These are phyloP conservation scores for Dyspetes luteomarginatus DNA, from an alignment of 2,888 invertebrate genomes.

Conservation along the genomic window DNA sequence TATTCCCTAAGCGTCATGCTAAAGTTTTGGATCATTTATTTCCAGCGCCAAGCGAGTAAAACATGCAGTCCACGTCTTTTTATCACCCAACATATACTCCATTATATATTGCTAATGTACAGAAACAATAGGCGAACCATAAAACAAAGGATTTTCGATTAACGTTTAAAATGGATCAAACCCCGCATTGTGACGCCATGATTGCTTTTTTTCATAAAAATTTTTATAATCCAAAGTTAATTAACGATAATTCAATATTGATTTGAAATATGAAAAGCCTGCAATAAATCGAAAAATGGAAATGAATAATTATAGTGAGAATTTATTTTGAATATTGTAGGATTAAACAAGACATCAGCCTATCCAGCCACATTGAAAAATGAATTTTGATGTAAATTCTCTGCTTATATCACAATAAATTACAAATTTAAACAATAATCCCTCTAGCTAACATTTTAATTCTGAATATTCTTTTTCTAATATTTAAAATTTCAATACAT, in stretches of 20 bases:
- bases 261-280: background rate
- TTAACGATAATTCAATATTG: background rate
- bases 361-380: no score
- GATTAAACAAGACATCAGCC: no score
- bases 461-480: no score
- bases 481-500: no score
- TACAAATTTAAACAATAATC: background rate
- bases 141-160: slow-evolving; percentile 24
- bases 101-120: slow-evolving; percentile 7
- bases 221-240: background rate
- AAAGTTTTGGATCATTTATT: slow-evolving; percentile 32
- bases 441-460: background rate
- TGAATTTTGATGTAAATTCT: no score
- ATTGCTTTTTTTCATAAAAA: slow-evolving; percentile 3
- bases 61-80: background rate
- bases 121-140: background rate
- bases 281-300: no score
- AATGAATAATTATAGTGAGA: no score
- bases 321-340: no score
- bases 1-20: slow-evolving; percentile 18
- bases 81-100: slow-evolving; percentile 4
- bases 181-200: background rate
- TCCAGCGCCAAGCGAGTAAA: slow-evolving; percentile 11
- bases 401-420: background rate
- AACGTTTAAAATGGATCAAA: slow-evolving; percentile 3